Evolutionary conservation across 2,797 vertebrate genomes (phyloP).

Genomic region (Hoplostethus mediterraneus): DNA sequence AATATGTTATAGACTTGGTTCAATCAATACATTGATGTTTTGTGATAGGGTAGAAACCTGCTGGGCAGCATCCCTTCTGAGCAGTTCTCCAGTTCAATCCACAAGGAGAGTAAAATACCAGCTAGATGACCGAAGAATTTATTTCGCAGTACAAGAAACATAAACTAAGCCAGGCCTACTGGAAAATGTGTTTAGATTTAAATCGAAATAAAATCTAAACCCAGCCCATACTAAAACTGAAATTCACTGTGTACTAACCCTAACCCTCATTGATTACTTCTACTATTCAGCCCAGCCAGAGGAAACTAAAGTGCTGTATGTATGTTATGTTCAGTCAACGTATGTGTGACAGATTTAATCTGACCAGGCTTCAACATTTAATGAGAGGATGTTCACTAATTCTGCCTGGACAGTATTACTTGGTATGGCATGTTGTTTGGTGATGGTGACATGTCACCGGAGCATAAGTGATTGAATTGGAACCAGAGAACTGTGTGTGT

Average conservation of each 20-base stretch:
- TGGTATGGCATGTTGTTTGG: constrained; percentile 17
- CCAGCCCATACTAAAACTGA: background rate
- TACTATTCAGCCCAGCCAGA: constrained; percentile 20
- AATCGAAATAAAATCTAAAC: no score
- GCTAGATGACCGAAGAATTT: no score
- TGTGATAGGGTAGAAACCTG: no score
- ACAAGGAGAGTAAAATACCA: no score
- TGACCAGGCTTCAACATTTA: constrained; percentile 71
- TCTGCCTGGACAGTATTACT: constrained; percentile 23
- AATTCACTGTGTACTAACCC: background rate
- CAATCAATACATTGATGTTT: no score
- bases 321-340: constrained; percentile 33
- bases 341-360: constrained; percentile 51
- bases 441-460: constrained; percentile 30
- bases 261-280: constrained; percentile 8
- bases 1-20: no score
- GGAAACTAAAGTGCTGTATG: constrained; percentile 53
- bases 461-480: constrained; percentile 36
- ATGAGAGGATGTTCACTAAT: constrained; percentile 52
- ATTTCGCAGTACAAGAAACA: no score
- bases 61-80: no score
- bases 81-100: no score
- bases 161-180: no score
- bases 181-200: no score
- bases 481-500: constrained; percentile 26